Evolutionary conservation across 2,888 invertebrate genomes (phyloP).

Genomic region (Nezara viridula): DNA sequence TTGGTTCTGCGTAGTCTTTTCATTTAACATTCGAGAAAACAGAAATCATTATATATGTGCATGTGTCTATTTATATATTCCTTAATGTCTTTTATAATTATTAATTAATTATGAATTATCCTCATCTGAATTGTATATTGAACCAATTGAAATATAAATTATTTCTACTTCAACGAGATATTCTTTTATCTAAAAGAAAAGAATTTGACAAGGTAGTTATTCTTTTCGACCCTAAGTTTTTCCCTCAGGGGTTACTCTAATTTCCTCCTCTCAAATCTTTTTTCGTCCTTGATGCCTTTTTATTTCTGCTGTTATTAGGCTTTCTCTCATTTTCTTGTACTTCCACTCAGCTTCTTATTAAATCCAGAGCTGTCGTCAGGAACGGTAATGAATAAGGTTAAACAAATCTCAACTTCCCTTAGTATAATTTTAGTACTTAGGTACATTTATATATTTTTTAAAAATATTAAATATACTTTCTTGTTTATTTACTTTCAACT

Average conservation of each 20-base stretch:
- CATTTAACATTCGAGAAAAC: too few species aligned
- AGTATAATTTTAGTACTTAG: not conserved
- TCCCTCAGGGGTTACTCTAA: not conserved
- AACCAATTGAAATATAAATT: not conserved
- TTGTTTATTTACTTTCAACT: too few species aligned
- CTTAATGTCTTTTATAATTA: too few species aligned
- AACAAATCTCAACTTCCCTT: not conserved
- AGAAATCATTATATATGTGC: too few species aligned
- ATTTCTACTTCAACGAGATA: not conserved
- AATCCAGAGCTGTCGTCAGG: not conserved
- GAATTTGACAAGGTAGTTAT: slow-evolving; percentile 11
- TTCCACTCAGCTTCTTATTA: not conserved
- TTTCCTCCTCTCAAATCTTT: not conserved
- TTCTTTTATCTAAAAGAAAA: not conserved
- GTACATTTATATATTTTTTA: not conserved
- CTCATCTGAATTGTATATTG: too few species aligned
- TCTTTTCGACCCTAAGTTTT: slow-evolving; percentile 5
- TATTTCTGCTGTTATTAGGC: slow-evolving; percentile 5
- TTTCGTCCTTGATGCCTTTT: not conserved
- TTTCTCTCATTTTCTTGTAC: not conserved
- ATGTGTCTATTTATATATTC: too few species aligned
- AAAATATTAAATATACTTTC: not conserved
- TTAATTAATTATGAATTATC: too few species aligned
- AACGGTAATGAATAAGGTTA: not conserved
- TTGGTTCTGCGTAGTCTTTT: too few species aligned